phyloP scores from a whole-genome alignment of 2,888 invertebrate species.

The Lacanobia oleracea region DNA sequence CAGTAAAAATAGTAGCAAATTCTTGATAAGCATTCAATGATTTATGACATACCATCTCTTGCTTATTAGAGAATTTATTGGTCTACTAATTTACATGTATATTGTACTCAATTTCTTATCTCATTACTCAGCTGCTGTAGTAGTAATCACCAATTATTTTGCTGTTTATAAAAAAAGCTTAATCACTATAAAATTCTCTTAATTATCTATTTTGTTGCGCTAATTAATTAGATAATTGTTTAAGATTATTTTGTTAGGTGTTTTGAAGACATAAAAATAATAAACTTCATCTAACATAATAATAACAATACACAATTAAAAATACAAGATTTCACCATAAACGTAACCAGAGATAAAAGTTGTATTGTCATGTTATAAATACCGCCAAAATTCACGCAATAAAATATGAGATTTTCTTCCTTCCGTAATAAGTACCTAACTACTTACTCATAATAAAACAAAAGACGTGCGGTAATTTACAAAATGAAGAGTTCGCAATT shows the following conservation, averaged over 20 bases:
- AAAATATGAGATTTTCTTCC: conserved; percentile 29
- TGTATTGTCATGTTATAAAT: conserved; percentile 21
- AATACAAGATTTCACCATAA: conserved; percentile 10
- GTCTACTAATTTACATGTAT: conserved; percentile 12
- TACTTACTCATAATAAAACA: conserved; percentile 30
- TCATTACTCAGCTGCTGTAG: conserved; percentile 8
- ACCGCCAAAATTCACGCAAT: conserved; percentile 13
- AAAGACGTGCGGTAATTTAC: conserved; percentile 16
- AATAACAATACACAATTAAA: conserved; percentile 17
- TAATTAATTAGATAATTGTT: conserved; percentile 9
- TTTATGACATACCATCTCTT: conserved; percentile 19
- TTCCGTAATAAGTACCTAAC: conserved; percentile 23
- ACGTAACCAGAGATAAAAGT: not conserved
- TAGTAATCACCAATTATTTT: conserved; percentile 13
- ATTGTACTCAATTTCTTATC: conserved; percentile 27
- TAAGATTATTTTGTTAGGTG: not conserved
- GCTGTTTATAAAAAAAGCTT: conserved; percentile 4
- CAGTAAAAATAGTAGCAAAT: conserved; percentile 15
- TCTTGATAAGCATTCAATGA: conserved; percentile 27
- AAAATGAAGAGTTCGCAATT: conserved; percentile 18
- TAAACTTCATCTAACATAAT: not conserved
- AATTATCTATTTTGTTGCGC: conserved; percentile 12
- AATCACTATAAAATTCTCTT: not conserved
- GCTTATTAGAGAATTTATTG: conserved; percentile 13
- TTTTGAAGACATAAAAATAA: not conserved